Base-by-base conservation (phyloP, 2,113 vertebrate species). In the Onychostruthus taczanowskii region DNA sequence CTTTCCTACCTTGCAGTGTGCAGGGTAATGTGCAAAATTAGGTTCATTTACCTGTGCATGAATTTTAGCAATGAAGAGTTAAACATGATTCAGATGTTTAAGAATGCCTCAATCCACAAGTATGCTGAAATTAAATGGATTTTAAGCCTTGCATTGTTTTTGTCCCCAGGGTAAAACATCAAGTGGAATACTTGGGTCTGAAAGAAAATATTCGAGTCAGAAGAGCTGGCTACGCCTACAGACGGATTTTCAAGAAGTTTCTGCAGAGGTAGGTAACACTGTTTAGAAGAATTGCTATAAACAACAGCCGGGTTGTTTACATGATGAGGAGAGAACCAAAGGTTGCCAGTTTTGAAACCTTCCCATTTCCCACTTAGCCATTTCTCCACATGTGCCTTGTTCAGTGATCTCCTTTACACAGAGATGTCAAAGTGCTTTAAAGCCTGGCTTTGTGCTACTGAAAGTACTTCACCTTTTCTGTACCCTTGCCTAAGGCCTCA, bases 171-270 rank as follows among this genome's bases (percentile, higher is more conserved):
- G 99, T 99, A 26, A 99, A 99, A 95, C 99, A 99, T 94, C 99
- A 99, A 93, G 99, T 99, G 63, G 99, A 99, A 87, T 99, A 99
- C 91, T 98, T 99, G 61, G 99, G 99, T 80, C 98, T 99, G 92
- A 99, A 99, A 96, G 99, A 99, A 95, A 99, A 99, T 83, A 99
- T 99, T 89, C 97, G 99, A 22, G 99, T 99, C 52, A 98, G 99
- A 94, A 98, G 99, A 97, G 99, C 99, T 92, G 99, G 99, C 61
- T 99, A 99, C 19, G 99, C 99, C 86, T 99, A 99, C 95, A 98
- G 99, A 83, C 97, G 99, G 52, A 70, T 99, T 90, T 99, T 99
- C 98, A 98, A 97, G 96, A 99, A 99, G 97, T 99, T 99, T 96
- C 98, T 99, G 63, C 99, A 99, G 96, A 99, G 99, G 99, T 99